These are phyloP conservation scores for Melolontha melolontha DNA, from an alignment of 2,888 invertebrate genomes.

Conservation along the genomic window DNA sequence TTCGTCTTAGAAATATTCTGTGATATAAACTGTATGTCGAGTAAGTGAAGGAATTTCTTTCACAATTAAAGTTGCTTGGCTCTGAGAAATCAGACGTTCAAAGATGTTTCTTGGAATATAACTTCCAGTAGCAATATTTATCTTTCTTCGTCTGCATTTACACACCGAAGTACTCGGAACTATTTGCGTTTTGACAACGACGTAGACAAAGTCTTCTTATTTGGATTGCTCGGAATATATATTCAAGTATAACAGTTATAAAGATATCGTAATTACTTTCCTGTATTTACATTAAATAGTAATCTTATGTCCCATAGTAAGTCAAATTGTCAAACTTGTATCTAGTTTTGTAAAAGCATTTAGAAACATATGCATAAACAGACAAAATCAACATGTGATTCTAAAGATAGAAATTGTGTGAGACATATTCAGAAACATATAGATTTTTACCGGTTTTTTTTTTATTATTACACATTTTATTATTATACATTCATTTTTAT, in stretches of 20 bases:
- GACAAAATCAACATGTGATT: too few relatives aligned
- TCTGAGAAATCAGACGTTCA: background rate
- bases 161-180: constrained; percentile 14
- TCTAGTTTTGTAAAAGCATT: too few relatives aligned
- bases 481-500: too few relatives aligned
- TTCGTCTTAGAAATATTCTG: too few relatives aligned
- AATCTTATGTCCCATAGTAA: too few relatives aligned
- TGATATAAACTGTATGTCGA: constrained; percentile 3
- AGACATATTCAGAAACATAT: too few relatives aligned
- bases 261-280: constrained; percentile 19
- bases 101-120: background rate
- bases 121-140: constrained; percentile 22
- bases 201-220: constrained; percentile 28
- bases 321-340: too few relatives aligned
- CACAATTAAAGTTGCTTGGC: constrained; percentile 13
- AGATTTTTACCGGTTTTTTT: too few relatives aligned
- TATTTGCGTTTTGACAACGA: constrained; percentile 21
- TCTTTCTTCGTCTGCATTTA: constrained; percentile 26
- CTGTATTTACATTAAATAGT: background rate
- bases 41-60: background rate
- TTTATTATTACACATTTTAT: too few relatives aligned
- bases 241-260: constrained; percentile 5
- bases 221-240: constrained; percentile 15
- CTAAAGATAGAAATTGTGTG: too few relatives aligned
- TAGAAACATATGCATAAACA: too few relatives aligned